Percentiles rank a stretch among this genome's conserved stretches.
Conservation (phyloP, 2,888 invertebrate genomes). For the Byasa hedistus region DNA sequence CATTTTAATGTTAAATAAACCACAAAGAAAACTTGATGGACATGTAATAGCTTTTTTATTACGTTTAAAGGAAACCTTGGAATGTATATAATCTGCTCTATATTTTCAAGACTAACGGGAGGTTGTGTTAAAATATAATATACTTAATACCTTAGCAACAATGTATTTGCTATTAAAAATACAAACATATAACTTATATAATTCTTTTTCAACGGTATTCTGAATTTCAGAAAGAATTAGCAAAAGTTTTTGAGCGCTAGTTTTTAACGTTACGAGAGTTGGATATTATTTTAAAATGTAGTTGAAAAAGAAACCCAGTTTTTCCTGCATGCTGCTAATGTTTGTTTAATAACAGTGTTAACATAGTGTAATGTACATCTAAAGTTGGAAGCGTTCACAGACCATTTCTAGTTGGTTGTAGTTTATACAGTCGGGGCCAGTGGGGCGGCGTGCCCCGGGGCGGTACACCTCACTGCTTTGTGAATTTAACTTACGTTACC, state of each 20-base stretch:
- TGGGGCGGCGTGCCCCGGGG: conserved; percentile 46
- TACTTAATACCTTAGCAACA: too few species aligned
- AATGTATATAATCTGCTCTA: too few species aligned
- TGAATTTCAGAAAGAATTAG: too few species aligned
- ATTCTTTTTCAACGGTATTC: too few species aligned
- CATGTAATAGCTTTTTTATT: not conserved
- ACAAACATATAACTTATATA: not conserved
- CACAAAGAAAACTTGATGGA: not conserved
- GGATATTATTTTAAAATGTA: too few species aligned
- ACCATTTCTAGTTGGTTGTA: conserved; percentile 39
- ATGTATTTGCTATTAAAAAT: not conserved
- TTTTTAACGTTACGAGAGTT: too few species aligned
- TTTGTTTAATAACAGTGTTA: conserved; percentile 10
- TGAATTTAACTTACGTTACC: conserved; percentile 66
- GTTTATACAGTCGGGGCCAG: conserved; percentile 41
- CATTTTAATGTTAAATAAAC: conserved; percentile 4
- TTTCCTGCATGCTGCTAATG: not conserved
- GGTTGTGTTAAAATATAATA: not conserved
- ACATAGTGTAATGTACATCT: not conserved
- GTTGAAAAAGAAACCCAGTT: not conserved
- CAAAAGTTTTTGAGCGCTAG: too few species aligned
- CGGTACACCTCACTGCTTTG: conserved; percentile 64
- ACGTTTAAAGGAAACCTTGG: too few species aligned
- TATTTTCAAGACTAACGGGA: not conserved
- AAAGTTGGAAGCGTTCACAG: conserved; percentile 7